Conservation (phyloP, 2,888 invertebrate genomes). For the Erpobdella octoculata region DNA sequence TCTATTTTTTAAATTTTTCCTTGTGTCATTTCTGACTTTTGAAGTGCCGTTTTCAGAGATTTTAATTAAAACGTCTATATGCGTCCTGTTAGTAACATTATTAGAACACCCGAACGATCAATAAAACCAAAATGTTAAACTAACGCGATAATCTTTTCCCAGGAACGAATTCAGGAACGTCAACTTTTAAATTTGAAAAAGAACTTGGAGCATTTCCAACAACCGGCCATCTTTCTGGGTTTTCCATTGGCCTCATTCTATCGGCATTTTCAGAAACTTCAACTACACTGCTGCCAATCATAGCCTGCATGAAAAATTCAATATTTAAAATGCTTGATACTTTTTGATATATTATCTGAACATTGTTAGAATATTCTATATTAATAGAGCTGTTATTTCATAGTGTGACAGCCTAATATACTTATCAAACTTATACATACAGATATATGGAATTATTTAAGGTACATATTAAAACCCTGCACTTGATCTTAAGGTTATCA, state of each 20-base stretch:
- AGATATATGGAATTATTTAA: no score
- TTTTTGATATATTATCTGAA: neutral
- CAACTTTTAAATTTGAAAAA: slow-evolving; percentile 62
- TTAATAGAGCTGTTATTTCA: no score
- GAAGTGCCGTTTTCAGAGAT: neutral
- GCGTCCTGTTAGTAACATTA: no score
- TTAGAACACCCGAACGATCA: neutral
- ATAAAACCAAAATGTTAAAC: neutral
- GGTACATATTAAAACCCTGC: no score
- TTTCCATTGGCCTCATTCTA: slow-evolving; percentile 72
- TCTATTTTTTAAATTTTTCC: neutral
- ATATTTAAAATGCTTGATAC: neutral
- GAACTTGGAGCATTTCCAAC: slow-evolving; percentile 39
- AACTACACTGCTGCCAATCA: slow-evolving; percentile 74
- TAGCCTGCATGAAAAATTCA: slow-evolving; percentile 52
- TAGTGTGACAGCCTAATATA: no score
- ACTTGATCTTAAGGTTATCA: no score
- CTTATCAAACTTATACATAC: no score
- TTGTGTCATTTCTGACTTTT: neutral
- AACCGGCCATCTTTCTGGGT: slow-evolving; percentile 76
- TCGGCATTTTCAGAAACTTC: slow-evolving; percentile 65
- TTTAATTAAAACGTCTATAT: no score
- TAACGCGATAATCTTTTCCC: slow-evolving; percentile 42
- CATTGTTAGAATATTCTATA: neutral
- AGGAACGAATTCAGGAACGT: slow-evolving; percentile 78